Conservation (phyloP, 2,113 vertebrate genomes). For the Phrynosoma platyrhinos region DNA sequence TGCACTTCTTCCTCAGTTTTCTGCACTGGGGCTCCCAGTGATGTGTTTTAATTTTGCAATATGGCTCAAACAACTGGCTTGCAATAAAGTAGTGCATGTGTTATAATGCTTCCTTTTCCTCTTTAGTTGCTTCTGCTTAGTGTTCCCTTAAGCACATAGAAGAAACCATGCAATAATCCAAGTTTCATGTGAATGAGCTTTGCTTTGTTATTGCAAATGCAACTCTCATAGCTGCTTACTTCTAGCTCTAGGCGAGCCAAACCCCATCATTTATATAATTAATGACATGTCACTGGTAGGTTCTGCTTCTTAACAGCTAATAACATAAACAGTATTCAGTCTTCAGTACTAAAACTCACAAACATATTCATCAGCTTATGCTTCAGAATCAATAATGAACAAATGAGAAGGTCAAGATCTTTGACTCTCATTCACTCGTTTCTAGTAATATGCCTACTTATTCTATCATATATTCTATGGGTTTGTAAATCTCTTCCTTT, state of each 20-base stretch:
- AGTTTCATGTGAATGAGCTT: not conserved
- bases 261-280: slow-evolving; percentile 29
- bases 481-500: not conserved
- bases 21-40: not conserved
- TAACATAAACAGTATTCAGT: slow-evolving; percentile 47
- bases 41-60: not conserved
- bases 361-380: slow-evolving; percentile 45
- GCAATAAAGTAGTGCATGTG: not conserved
- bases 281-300: slow-evolving; percentile 36
- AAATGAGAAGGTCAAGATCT: not conserved
- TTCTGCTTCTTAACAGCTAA: slow-evolving; percentile 42
- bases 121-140: not conserved
- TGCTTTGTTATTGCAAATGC: not conserved
- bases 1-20: not conserved
- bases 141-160: slow-evolving; percentile 6
- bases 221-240: not conserved
- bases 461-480: not conserved
- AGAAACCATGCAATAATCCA: not conserved
- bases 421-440: not conserved
- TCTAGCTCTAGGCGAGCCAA: not conserved
- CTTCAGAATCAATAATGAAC: slow-evolving; percentile 45
- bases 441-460: not conserved
- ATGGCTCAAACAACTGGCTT: not conserved
- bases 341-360: slow-evolving; percentile 30
- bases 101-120: not conserved